phyloP scores from a whole-genome alignment of 2,888 invertebrate species.

The Dicroscelio sp. region DNA sequence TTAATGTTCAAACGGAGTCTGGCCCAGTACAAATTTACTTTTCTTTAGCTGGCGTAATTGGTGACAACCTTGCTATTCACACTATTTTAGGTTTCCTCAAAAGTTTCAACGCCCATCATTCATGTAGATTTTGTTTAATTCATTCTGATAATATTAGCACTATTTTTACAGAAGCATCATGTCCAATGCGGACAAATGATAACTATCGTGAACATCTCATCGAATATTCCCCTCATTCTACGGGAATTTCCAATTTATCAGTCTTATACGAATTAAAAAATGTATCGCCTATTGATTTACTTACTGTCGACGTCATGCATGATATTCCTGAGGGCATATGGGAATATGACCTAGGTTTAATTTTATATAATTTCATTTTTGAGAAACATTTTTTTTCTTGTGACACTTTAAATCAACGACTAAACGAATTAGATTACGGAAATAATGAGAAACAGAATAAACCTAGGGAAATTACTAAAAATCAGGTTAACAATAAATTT shows the following conservation, averaged over 20 bases:
- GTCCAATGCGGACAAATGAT: slow-evolving; percentile 44
- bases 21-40: slow-evolving; percentile 19
- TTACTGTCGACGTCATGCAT: slow-evolving; percentile 62
- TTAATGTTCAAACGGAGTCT: slow-evolving; percentile 3
- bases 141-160: slow-evolving; percentile 21
- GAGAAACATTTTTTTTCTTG: slow-evolving; percentile 1
- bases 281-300: slow-evolving; percentile 40
- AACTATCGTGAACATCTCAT: slow-evolving; percentile 21
- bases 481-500: slow-evolving; percentile 23
- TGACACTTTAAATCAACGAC: slow-evolving; percentile 8
- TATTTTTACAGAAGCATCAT: slow-evolving; percentile 30
- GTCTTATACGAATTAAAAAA: slow-evolving; percentile 27
- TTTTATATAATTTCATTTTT: slow-evolving; percentile 77
- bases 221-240: not conserved
- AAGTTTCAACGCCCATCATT: slow-evolving; percentile 46
- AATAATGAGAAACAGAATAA: slow-evolving; percentile 23
- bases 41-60: slow-evolving; percentile 46
- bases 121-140: slow-evolving; percentile 45
- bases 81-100: slow-evolving; percentile 69
- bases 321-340: slow-evolving; percentile 71
- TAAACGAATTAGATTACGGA: slow-evolving; percentile 79
- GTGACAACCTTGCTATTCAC: slow-evolving; percentile 75
- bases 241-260: slow-evolving; percentile 50
- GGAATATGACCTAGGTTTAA: slow-evolving; percentile 74
- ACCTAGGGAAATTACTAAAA: slow-evolving; percentile 37